Conservation (phyloP, 92 coral and sea anemone genomes). For the Diadumene lineata region DNA sequence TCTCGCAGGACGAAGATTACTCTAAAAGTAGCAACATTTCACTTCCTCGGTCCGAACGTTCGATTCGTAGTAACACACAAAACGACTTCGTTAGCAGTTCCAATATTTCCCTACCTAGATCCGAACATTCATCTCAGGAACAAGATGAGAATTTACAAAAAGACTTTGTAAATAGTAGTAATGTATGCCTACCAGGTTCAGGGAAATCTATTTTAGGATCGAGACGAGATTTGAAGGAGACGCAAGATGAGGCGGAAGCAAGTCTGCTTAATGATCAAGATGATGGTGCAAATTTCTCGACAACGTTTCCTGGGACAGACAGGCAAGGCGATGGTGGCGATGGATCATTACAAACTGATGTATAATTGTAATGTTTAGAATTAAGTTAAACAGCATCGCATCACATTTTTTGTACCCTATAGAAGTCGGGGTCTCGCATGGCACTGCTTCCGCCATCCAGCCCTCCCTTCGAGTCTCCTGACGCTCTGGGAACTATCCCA, state of each 20-base stretch:
- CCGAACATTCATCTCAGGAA: neutral
- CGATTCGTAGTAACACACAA: neutral
- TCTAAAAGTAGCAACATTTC: conserved; percentile 42
- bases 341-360: neutral
- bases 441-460: neutral
- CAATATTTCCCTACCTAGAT: conserved; percentile 26
- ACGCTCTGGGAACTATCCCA: neutral
- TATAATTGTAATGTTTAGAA: neutral
- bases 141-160: neutral
- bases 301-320: neutral
- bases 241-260: neutral
- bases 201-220: neutral
- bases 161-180: conserved; percentile 28
- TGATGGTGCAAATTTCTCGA: neutral
- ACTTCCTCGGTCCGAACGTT: conserved; percentile 21
- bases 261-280: neutral
- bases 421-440: neutral
- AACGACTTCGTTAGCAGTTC: conserved; percentile 20
- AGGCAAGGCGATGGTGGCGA: neutral
- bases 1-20: conserved; percentile 10
- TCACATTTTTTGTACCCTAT: neutral
- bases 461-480: neutral
- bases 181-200: conserved; percentile 23
- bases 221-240: neutral
- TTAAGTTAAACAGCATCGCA: neutral